Base-by-base conservation (phyloP, 2,888 invertebrate genomes). In the Melinopterus prodromus region DNA sequence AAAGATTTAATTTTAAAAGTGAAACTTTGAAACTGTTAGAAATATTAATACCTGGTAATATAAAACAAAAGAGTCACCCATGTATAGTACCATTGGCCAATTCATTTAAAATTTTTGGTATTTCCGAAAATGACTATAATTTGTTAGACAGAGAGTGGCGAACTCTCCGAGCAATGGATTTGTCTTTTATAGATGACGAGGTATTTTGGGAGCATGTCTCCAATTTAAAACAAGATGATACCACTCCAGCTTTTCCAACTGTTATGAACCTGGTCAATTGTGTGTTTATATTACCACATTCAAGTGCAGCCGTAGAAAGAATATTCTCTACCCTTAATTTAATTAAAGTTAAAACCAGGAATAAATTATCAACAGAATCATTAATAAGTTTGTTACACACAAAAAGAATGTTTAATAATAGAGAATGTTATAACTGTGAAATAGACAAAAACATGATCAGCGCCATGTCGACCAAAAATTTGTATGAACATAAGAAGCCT, bases 181-280 rank as follows among this genome's bases (percentile, higher is more conserved):
- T 14, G 9, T 71, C 15, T 15, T 7, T 6, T 4, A 71, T 71
- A n/a, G 71, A 71, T n/a, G 15, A 71, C 71, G n/a, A 71, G 9
- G 16, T 71, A 14, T 71, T 71, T n/a, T 71, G 71, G 71, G 14
- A 71, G 14, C 9, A 71, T 71, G 15, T 71, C 15, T 71, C 71
- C 72, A 26, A 15, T 26, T 72, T 72, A 72, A 72, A 72, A 72
- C 6, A 14, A 16, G 72, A 16, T 72, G 72, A 72, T 26, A 72
- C 6, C 6, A 72, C 14, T 26, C 26, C 26, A 26, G 15, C 72
- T 6, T 72, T 72, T 26, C 72, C 72, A 72, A 35, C 14, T 7
- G 14, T 71, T 71, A 16, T 26, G 71, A 71, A 26, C 2, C 26
- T 71, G 71, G 71, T 71, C 2, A 7, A 71, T 71, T 71, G 26